phyloP scores from a whole-genome alignment of 2,888 invertebrate species.

The Drosophila differens region DNA sequence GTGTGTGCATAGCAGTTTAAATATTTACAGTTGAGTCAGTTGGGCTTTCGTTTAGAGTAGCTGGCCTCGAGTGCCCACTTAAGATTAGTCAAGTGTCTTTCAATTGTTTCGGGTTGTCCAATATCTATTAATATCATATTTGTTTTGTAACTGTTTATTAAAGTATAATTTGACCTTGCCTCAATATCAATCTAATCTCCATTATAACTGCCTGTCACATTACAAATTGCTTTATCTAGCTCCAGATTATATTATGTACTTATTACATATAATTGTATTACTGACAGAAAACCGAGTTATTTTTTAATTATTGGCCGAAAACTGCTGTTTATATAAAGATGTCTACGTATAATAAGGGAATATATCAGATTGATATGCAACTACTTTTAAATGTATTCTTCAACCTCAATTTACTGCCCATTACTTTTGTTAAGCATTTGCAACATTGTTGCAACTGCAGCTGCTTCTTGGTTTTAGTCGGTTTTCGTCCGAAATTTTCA shows the following conservation, averaged over 20 bases:
- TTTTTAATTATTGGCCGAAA: not conserved
- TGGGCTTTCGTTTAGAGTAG: conserved; percentile 27
- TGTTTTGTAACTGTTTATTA: not conserved
- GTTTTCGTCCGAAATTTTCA: not conserved
- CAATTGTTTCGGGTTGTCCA: conserved; percentile 8
- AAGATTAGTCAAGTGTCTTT: conserved; percentile 26
- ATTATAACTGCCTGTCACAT: not conserved
- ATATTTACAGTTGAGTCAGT: conserved; percentile 37
- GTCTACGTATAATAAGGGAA: not conserved
- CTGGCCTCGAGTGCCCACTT: conserved; percentile 30
- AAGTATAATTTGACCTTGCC: not conserved
- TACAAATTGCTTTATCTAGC: not conserved
- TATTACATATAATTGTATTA: not conserved
- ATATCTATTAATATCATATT: not conserved
- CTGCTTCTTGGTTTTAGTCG: conserved; percentile 11
- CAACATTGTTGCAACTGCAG: conserved; percentile 27
- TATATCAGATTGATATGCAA: conserved; percentile 1
- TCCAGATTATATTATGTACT: not conserved
- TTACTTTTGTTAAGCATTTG: conserved; percentile 20
- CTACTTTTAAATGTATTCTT: conserved; percentile 3
- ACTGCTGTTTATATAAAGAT: not conserved
- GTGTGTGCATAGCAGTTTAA: conserved; percentile 21
- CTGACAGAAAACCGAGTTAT: not conserved
- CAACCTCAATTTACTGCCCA: conserved; percentile 7
- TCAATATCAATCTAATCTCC: not conserved